These are phyloP conservation scores for Isoperla grammatica DNA, from an alignment of 2,888 invertebrate species.

Conservation along the genomic window DNA sequence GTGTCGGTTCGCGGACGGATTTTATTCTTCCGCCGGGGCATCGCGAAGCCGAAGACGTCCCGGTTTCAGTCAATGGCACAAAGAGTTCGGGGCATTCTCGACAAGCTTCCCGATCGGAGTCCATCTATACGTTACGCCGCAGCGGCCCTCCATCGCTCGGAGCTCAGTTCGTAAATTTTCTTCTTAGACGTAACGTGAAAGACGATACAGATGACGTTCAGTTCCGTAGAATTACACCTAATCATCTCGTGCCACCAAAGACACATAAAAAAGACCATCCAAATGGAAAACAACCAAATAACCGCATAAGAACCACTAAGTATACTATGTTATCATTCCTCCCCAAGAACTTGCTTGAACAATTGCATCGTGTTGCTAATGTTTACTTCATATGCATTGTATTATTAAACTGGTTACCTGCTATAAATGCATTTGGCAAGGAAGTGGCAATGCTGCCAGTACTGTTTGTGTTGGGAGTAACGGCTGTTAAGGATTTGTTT, in stretches of 20 bases:
- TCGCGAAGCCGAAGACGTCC: slow-evolving; percentile 55
- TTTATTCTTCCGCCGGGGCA: slow-evolving; percentile 85
- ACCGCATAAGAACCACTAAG: slow-evolving; percentile 88
- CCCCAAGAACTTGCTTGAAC: slow-evolving; percentile 93
- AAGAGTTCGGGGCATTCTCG: slow-evolving; percentile 65
- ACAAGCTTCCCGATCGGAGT: slow-evolving; percentile 85
- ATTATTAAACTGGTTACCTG: slow-evolving; percentile 91
- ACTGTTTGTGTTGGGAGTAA: slow-evolving; percentile 88
- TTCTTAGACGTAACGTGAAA: slow-evolving; percentile 50
- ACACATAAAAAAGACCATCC: slow-evolving; percentile 76
- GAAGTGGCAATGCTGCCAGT: slow-evolving; percentile 94
- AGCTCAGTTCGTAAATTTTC: slow-evolving; percentile 58
- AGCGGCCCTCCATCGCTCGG: slow-evolving; percentile 62
- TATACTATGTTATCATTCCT: slow-evolving; percentile 91
- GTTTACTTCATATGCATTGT: slow-evolving; percentile 97
- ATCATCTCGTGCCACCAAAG: slow-evolving; percentile 76
- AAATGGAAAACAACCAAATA: slow-evolving; percentile 73
- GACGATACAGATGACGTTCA: slow-evolving; percentile 62
- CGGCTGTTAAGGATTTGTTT: slow-evolving; percentile 90
- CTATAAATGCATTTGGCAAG: slow-evolving; percentile 91
- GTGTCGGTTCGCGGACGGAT: slow-evolving; percentile 81
- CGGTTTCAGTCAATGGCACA: slow-evolving; percentile 48
- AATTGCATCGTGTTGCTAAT: slow-evolving; percentile 96
- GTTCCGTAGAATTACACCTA: slow-evolving; percentile 72
- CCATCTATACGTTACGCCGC: slow-evolving; percentile 80